These are phyloP conservation scores for Zelleria hepariella DNA, from an alignment of 2,888 invertebrate genomes.

Conservation along the genomic window DNA sequence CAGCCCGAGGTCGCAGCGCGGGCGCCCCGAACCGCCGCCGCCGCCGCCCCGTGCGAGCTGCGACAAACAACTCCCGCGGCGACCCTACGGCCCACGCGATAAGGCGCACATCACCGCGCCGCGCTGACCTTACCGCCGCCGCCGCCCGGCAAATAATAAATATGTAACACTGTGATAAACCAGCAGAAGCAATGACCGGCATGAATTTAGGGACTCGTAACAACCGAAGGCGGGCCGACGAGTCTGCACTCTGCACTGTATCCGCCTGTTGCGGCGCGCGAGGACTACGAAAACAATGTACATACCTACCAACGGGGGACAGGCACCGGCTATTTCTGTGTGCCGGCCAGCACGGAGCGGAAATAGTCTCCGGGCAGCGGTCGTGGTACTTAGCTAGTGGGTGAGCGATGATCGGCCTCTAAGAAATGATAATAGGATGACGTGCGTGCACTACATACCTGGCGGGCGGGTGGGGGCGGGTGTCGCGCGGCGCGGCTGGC, in stretches of 20 bases:
- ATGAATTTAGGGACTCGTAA: constrained; percentile 40
- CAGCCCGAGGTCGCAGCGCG: constrained; percentile 49
- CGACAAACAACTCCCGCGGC: constrained; percentile 19
- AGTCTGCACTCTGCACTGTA: constrained; percentile 56
- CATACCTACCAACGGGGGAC: constrained; percentile 27
- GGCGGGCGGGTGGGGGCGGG: constrained; percentile 33
- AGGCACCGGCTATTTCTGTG: constrained; percentile 40
- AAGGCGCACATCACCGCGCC: constrained; percentile 59
- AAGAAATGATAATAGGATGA: constrained; percentile 28
- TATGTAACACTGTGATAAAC: constrained; percentile 68
- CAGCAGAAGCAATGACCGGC: constrained; percentile 65
- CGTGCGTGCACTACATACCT: constrained; percentile 53
- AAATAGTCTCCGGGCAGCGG: constrained; percentile 14
- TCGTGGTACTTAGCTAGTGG: neutral
- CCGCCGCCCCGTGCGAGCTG: constrained; percentile 9
- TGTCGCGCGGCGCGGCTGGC: constrained; percentile 11
- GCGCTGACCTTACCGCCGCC: constrained; percentile 21
- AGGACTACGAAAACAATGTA: constrained; percentile 28
- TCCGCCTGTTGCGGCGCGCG: constrained; percentile 38
- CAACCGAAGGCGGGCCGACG: constrained; percentile 10
- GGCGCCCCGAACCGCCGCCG: constrained; percentile 28
- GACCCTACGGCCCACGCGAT: constrained; percentile 61
- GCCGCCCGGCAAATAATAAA: constrained; percentile 69
- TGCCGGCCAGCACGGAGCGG: constrained; percentile 23
- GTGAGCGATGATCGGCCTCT: constrained; percentile 10